Evolutionary conservation across 2,113 vertebrate genomes (phyloP), one percentile per base, ranked within the genome.

Genomic region (Murina feae): DNA sequence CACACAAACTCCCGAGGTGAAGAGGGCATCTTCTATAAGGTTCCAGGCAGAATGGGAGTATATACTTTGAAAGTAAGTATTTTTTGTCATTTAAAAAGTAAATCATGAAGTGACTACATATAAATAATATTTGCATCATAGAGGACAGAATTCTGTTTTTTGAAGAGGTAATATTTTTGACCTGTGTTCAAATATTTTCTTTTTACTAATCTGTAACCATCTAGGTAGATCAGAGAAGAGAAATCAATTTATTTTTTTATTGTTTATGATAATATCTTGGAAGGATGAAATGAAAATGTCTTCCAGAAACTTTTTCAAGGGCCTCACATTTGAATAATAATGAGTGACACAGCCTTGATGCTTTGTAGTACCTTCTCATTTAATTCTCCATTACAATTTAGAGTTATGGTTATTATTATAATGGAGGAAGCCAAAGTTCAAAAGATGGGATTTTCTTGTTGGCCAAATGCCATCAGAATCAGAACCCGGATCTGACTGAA

Each of bases 21-120:
- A 83, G 99, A 99, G 96, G 99, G 99, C n/a, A 99, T 99, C 97
- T 99, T 99, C 98, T 99, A 99, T 96, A 99, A 99, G 98, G 99
- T 99, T 42, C 99, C 99, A 0, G 99, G 99, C 75, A 98, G 99
- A 85, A 99, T 99, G 99, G 99, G 99, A 58, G 99, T 99, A 80
- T 99, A 99, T 98, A 99, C 99, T 2, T 97, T 99, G 88, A 99
- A 99, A 99, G 99, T 99, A 91, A 98, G 98, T 97, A 88, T 32
- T 63, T 47, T 18, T 44, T 21, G 0, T 49, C 20, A 32, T 76
- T 90, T 42, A 53, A 90, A 84, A 25, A 76, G 66, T 76, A 37
- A 75, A 86, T 66, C 1, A 69, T 2, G 23, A 88, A 86, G 35
- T 75, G 53, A 63, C 39, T 69, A n/a, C 7, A 39, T 93, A 42